These are phyloP conservation scores for Hypothenemus hampei DNA, from an alignment of 1,140 invertebrate genomes.

Conservation along the genomic window DNA sequence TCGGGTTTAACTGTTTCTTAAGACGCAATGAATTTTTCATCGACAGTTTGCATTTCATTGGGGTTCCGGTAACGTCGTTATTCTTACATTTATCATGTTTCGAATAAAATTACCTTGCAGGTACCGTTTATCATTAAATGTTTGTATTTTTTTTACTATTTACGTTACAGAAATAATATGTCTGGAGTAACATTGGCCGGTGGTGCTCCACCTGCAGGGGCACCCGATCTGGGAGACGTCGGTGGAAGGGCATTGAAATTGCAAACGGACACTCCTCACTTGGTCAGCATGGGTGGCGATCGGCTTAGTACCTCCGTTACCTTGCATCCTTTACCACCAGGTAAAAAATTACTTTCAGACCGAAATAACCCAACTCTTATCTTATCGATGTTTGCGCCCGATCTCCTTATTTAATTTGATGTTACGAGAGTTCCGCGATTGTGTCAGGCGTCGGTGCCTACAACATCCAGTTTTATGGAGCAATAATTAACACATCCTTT, in stretches of 20 bases:
- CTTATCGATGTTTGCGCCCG: constrained; percentile 6
- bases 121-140: background rate
- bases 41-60: background rate
- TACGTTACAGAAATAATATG: constrained; percentile 27
- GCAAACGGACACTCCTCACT: constrained; percentile 79
- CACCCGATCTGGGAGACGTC: constrained; percentile 44
- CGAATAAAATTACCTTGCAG: background rate
- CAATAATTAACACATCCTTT: too few species aligned
- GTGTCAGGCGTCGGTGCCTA: too few species aligned
- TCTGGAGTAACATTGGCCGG: constrained; percentile 31
- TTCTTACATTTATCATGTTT: constrained; percentile 2
- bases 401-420: background rate
- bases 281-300: constrained; percentile 83
- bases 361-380: background rate
- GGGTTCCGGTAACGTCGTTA: background rate
- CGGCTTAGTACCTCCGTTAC: constrained; percentile 85
- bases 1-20: background rate
- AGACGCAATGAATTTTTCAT: constrained; percentile 1
- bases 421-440: background rate
- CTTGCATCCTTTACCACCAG: constrained; percentile 75
- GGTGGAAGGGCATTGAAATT: constrained; percentile 64
- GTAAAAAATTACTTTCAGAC: constrained; percentile 46
- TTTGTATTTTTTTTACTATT: constrained; percentile 7
- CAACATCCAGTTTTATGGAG: too few species aligned
- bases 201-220: constrained; percentile 26